phyloP scores from a whole-genome alignment of 2,113 vertebrate genomes.

The Tragulus kanchil region DNA sequence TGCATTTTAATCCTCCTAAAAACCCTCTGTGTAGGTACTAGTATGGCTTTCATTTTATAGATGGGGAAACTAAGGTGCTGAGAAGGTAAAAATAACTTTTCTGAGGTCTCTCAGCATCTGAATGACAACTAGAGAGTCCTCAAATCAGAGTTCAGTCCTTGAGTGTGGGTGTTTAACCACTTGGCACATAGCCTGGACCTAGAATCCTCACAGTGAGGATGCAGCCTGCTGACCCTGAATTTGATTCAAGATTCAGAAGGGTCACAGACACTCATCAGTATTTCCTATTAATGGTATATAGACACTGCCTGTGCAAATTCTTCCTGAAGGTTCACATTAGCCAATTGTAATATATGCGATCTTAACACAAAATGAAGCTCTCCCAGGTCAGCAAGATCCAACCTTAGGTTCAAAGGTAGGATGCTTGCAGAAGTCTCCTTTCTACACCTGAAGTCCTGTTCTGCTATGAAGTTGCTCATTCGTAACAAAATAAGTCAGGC shows the following conservation, averaged over 20 bases:
- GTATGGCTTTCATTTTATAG: slow-evolving; percentile 10
- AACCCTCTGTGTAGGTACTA: neutral
- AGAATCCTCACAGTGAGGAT: neutral
- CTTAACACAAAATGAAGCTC: neutral
- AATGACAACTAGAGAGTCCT: neutral
- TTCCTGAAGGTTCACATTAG: neutral
- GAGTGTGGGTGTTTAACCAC: neutral
- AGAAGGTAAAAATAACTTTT: slow-evolving; percentile 21
- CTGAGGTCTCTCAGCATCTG: neutral
- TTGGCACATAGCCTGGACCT: neutral
- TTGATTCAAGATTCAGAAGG: slow-evolving; percentile 7
- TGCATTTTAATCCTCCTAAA: neutral
- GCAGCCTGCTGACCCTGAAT: neutral
- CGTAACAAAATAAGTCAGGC: neutral
- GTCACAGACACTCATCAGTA: neutral
- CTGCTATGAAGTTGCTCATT: neutral
- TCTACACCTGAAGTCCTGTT: neutral
- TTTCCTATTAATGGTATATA: neutral
- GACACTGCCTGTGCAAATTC: neutral
- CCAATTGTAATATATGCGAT: neutral
- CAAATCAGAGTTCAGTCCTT: neutral
- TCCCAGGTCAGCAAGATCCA: neutral
- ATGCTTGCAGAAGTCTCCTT: neutral
- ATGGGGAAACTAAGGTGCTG: neutral
- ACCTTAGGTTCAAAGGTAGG: neutral